phyloP scores from a whole-genome alignment of 2,888 invertebrate genomes.

The Caenorhabditis sp. region DNA sequence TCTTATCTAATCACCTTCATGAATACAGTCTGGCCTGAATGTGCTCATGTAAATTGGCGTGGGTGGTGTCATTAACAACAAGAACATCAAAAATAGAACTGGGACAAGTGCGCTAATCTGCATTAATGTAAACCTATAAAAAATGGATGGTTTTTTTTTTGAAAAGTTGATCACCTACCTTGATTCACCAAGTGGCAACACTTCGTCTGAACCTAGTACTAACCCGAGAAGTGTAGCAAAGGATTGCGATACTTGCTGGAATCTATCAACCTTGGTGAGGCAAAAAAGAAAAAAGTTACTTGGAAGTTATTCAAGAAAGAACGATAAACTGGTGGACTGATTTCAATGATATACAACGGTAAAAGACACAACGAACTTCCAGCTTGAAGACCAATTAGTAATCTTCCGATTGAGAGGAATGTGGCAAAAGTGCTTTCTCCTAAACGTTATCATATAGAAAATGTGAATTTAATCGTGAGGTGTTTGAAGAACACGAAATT shows the following conservation, averaged over 20 bases:
- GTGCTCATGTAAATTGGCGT: constrained; percentile 49
- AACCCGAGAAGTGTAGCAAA: constrained; percentile 65
- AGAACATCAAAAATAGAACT: constrained; percentile 50
- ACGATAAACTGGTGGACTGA: constrained; percentile 53
- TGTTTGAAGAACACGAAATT: too few relatives aligned
- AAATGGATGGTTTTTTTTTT: too few relatives aligned
- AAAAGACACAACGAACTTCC: constrained; percentile 64
- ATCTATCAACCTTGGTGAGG: not conserved
- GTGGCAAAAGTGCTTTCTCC: constrained; percentile 51
- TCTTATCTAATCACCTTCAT: constrained; percentile 24
- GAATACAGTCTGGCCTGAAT: constrained; percentile 34
- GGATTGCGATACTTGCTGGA: constrained; percentile 68
- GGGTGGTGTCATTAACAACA: constrained; percentile 55
- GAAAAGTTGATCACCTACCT: too few relatives aligned
- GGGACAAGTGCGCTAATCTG: constrained; percentile 52
- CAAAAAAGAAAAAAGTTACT: constrained; percentile 18
- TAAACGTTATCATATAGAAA: too few relatives aligned
- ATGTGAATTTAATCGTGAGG: too few relatives aligned
- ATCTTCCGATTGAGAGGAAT: constrained; percentile 58
- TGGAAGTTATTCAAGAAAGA: constrained; percentile 64
- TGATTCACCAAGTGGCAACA: constrained; percentile 50
- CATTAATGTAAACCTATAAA: constrained; percentile 37
- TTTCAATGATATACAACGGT: constrained; percentile 67
- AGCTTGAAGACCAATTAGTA: constrained; percentile 67
- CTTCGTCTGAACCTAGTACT: constrained; percentile 60